Base-by-base conservation (phyloP, 2,113 vertebrate genomes). In the Mystacornis crossleyi region DNA sequence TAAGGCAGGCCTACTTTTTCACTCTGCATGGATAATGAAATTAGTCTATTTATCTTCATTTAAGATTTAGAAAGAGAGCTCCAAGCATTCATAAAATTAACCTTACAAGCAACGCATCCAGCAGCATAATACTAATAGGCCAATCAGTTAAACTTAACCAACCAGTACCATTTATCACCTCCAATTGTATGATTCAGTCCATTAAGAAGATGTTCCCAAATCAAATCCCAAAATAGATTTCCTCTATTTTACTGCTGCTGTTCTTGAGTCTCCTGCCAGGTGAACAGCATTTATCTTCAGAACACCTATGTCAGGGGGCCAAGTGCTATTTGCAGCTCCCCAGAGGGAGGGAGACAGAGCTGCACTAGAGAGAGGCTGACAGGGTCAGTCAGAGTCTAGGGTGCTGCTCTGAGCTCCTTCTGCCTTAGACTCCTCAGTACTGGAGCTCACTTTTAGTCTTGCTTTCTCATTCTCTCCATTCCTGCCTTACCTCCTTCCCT, bases 11-110 rank as follows among this genome's bases (percentile, higher is more conserved):
- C 42, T 94, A 36, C 45, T 77, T 93, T 72, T 93, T 87, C 58
- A 70, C 18, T 73, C 45, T 42, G 33, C 26, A 85, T 0, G 4
- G 26, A 36, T 58, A 93, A 80, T 62, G 5, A 90, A 93, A 94
- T 91, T 38, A 80, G 29, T 23, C 80, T 77, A 48, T 89, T 61
- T 74, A 74, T 96, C 86, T 92, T 67, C 60, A 95, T 86, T 86
- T 91, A 91, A 55, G 51, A 79, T 40, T 72, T 58, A 85, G 70
- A 93, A 90, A 91, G 43, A 89, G 33, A 90, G 47, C 64, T 78
- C 53, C n/a, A 71, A 92, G 72, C 60, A 55, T 43, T 67, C 47
- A 80, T 43, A 77, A 87, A 85, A 91, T 74, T 81, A 90, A 54
- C 85, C 51, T 77, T 55, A 94, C 24, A 82, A 83, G 34, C 36